Evolutionary conservation across 30 jellyfish, hydroid and myxozoan genomes (phyloP).

Genomic region (Nemopilema nomurai): DNA sequence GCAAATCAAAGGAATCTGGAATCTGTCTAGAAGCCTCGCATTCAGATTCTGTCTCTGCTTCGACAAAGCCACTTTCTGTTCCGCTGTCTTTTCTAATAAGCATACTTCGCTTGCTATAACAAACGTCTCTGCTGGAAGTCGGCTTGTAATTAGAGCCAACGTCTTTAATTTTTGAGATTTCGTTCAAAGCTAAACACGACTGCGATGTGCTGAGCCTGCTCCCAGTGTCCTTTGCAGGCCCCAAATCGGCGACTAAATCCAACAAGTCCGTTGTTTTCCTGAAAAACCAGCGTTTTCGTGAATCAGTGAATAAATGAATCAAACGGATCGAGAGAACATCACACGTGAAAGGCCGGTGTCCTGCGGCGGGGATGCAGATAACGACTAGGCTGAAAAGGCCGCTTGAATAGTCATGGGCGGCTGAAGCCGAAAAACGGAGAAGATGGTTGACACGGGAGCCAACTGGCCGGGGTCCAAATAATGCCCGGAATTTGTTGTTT

Average conservation of each 20-base stretch:
- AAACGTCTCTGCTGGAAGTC: slow-evolving; percentile 16
- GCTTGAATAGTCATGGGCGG: too few species aligned
- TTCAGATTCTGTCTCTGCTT: slow-evolving; percentile 27
- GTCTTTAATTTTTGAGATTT: slow-evolving; percentile 10
- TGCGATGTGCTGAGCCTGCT: slow-evolving; percentile 15
- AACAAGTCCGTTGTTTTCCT: not conserved
- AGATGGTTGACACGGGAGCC: too few species aligned
- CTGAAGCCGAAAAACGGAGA: too few species aligned
- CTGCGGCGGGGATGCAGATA: too few species aligned
- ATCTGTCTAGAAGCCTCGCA: not conserved
- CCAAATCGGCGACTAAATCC: not conserved
- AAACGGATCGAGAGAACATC: too few species aligned
- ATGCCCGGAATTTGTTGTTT: too few species aligned
- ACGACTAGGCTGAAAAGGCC: too few species aligned
- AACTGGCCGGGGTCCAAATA: too few species aligned
- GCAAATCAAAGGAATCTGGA: slow-evolving; percentile 24
- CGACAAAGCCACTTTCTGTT: slow-evolving; percentile 44
- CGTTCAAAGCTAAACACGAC: slow-evolving; percentile 31
- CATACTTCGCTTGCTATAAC: not conserved
- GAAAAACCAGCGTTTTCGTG: too few species aligned
- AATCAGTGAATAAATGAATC: too few species aligned
- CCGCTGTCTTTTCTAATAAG: slow-evolving; percentile 39
- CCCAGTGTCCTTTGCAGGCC: not conserved
- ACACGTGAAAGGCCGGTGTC: too few species aligned
- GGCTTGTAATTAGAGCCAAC: not conserved